phyloP scores from a whole-genome alignment of 2,113 vertebrate genomes.

The Psammodynastes pulverulentus region DNA sequence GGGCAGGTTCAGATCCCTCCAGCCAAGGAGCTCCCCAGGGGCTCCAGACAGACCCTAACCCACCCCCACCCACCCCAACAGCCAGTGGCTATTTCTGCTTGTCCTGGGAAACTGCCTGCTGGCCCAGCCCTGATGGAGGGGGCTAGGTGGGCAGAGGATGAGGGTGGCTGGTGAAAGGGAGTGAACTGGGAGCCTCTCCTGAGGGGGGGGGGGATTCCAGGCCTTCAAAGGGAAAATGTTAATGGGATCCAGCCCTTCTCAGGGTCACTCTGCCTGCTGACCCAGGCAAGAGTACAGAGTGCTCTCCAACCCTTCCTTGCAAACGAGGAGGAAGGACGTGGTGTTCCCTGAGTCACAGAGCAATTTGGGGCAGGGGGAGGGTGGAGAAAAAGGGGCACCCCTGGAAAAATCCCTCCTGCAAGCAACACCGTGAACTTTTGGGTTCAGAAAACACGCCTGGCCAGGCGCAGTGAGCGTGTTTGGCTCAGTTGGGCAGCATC shows the following conservation, averaged over 20 bases:
- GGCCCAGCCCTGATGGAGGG: not conserved
- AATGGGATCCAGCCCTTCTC: not conserved
- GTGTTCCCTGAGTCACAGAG: not conserved
- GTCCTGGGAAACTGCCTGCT: not conserved
- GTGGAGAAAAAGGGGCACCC: not conserved
- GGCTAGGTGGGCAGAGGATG: not conserved
- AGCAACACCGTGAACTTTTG: not conserved
- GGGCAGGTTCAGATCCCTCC: not conserved
- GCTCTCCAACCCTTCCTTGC: not conserved
- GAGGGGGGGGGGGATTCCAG: not conserved
- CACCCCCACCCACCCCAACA: not conserved
- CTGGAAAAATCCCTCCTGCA: not conserved
- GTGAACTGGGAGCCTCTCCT: not conserved
- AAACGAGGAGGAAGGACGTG: not conserved
- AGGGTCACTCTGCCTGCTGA: not conserved
- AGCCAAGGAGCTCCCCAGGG: not conserved
- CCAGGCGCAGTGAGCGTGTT: rapidly evolving
- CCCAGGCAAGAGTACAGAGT: not conserved
- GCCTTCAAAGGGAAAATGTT: not conserved
- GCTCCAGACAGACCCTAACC: not conserved
- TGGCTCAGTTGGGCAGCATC: not conserved
- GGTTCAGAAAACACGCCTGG: not conserved
- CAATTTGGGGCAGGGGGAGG: not conserved
- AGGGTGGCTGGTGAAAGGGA: not conserved
- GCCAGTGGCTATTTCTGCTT: not conserved